Conservation (phyloP, 2,797 vertebrate species). For the Alca torda region DNA sequence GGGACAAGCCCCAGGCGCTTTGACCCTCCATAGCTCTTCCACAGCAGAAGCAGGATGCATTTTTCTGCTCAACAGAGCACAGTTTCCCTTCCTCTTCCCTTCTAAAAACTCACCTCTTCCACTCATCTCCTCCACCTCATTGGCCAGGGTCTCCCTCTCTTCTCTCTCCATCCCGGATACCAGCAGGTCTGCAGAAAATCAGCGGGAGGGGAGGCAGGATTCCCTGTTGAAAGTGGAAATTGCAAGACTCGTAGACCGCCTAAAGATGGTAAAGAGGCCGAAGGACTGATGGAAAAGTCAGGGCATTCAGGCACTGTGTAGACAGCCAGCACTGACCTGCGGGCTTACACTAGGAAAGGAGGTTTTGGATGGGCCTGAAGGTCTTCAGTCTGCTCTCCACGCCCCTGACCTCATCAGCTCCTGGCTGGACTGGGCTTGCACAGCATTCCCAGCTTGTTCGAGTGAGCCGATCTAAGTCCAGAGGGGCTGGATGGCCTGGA, state of each 20-base stretch:
- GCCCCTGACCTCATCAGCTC: background rate
- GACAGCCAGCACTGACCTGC: background rate
- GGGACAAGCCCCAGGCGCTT: background rate
- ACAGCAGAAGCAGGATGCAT: background rate
- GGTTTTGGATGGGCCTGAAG: background rate
- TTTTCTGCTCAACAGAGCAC: background rate
- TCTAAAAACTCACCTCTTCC: conserved; percentile 16
- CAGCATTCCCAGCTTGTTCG: background rate
- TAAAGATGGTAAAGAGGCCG: background rate
- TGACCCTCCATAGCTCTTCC: background rate
- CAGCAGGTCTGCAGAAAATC: background rate
- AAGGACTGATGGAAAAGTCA: background rate
- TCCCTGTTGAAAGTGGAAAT: background rate
- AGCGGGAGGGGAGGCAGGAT: background rate
- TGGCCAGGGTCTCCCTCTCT: background rate
- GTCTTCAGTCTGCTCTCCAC: background rate
- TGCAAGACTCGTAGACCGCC: background rate
- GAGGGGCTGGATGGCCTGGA: background rate
- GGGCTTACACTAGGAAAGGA: background rate
- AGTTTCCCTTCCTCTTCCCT: background rate
- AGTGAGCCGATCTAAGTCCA: background rate
- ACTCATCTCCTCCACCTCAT: background rate
- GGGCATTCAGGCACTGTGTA: background rate
- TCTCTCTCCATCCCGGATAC: background rate
- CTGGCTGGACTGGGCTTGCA: background rate